These are phyloP conservation scores for Glaucomys volans DNA, from an alignment of 2,113 vertebrate species.

Conservation along the genomic window DNA sequence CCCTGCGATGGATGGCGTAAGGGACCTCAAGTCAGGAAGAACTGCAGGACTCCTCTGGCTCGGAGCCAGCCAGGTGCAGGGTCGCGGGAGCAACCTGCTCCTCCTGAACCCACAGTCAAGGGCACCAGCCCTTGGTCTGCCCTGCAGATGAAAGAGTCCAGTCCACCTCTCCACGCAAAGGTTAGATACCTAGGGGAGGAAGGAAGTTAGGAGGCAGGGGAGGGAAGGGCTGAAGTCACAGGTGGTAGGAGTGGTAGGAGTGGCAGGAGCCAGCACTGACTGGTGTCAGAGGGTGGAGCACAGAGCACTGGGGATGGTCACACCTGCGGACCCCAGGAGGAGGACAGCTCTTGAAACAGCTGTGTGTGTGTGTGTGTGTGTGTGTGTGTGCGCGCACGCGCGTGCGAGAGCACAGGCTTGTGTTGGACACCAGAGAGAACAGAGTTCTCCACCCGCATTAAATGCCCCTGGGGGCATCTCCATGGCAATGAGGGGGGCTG, in stretches of 20 bases:
- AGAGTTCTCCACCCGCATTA: neutral
- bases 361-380: no score
- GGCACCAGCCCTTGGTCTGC: neutral
- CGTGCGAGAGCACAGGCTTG: no score
- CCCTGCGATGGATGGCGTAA: no score
- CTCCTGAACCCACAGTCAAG: neutral
- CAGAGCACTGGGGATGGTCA: neutral
- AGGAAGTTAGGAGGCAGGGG: neutral
- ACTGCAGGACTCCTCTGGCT: neutral
- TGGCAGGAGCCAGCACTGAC: neutral
- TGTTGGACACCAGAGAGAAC: neutral
- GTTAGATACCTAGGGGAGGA: neutral
- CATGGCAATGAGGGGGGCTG: slow-evolving; percentile 30
- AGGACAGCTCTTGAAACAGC: neutral
- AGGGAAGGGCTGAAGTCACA: neutral
- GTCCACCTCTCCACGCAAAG: neutral
- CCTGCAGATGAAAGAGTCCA: neutral
- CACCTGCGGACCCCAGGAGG: neutral
- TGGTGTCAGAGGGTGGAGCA: neutral
- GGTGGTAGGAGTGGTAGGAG: neutral
- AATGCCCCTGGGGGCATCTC: slow-evolving; percentile 39
- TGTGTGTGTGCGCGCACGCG: no score
- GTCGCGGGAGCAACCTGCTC: neutral
- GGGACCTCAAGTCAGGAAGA: neutral
- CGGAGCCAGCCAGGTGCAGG: neutral